Evolutionary conservation across 2,797 vertebrate species (phyloP), one percentile per base, ranked within the genome.

Genomic region (Ctenochaetus hawaiiensis): DNA sequence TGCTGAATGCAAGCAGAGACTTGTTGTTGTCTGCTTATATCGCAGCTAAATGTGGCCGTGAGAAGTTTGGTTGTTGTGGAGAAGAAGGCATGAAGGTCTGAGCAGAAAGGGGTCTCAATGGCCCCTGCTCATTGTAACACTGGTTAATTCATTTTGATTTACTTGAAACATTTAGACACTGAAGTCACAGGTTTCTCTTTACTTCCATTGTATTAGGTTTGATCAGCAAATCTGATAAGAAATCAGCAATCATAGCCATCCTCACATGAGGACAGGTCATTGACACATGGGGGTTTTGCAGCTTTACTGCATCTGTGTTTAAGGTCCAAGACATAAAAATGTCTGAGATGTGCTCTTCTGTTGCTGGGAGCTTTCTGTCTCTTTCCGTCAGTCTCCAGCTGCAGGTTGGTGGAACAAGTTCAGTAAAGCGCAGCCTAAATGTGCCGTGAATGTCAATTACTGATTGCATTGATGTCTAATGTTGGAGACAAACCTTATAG

Each of bases 381-480:
- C 23, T 70, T 60, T 49, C 56, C 10, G 20, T 45, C 58, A 14
- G 45, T 67, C 69, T 58, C 20, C 75, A 78, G 76, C 78, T 77
- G 75, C 68, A 75, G 68, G 67, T 61, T 48, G 22, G 57, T 43
- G 77, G 72, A 37, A 54, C 17, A 77, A 69, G 73, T 85, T 80
- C 22, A 67, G 49, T 78, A 45, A 49, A 73, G 59, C 44, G 18
- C 45, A 49, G 52, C 47, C 52, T 43, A 44, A 72, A 67, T 89
- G 81, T 85, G 81, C 80, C 68, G 37, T 77, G 78, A 83, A 90
- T 87, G 75, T 60, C 72, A 86, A 80, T 79, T 67, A 18, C 60
- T 54, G 56, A 10, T 75, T 22, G 78, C 49, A 39, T 63, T 75
- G 60, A 80, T 76, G 78, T 80, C 44, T 60, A 30, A 48, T 16